phyloP scores from a whole-genome alignment of 2,113 vertebrate species.

The Lontra canadensis region DNA sequence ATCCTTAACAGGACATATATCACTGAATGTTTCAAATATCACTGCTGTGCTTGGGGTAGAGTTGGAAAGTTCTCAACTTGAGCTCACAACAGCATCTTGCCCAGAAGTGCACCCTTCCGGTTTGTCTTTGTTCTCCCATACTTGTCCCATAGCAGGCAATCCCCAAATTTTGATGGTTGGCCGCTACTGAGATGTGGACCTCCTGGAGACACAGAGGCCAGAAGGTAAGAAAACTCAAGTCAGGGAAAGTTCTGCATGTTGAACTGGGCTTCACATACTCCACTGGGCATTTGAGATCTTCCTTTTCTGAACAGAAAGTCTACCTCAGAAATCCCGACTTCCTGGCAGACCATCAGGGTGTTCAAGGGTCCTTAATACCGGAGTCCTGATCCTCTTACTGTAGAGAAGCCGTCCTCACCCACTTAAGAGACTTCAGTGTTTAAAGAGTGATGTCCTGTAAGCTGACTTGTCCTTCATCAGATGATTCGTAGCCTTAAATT shows the following conservation, averaged over 20 bases:
- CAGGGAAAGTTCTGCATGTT: background rate
- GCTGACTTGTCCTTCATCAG: background rate
- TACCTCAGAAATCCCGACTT: background rate
- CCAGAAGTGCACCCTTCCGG: background rate
- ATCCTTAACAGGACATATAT: background rate
- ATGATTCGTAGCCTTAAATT: background rate
- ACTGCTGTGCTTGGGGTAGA: background rate
- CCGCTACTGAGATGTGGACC: background rate
- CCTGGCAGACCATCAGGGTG: background rate
- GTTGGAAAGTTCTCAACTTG: background rate
- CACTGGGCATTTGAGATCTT: background rate
- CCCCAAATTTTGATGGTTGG: background rate
- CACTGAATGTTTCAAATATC: background rate
- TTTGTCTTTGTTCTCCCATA: background rate
- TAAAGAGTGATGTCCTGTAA: background rate
- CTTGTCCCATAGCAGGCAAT: background rate
- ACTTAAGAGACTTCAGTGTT: background rate
- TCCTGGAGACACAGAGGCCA: background rate
- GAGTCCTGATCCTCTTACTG: background rate
- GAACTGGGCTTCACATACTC: background rate
- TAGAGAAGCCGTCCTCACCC: background rate
- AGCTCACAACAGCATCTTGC: background rate
- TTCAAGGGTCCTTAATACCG: background rate
- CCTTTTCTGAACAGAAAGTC: background rate
- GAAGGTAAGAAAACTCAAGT: background rate